Base-by-base conservation (phyloP, 1,140 invertebrate species). In the Oscheius sp. region DNA sequence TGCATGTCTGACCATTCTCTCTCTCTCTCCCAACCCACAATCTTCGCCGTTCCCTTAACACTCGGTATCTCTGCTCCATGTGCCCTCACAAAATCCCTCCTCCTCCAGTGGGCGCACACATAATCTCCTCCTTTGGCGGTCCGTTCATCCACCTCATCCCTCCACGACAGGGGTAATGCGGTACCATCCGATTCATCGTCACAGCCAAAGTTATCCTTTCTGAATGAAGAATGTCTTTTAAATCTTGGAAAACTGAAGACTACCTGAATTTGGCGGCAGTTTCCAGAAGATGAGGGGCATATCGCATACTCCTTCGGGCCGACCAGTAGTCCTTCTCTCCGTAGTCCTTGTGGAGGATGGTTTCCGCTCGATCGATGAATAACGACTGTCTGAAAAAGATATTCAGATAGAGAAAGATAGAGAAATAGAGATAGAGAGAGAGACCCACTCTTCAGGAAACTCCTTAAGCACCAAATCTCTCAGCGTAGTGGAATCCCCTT, bases 341-440 rank as follows among this genome's bases (percentile, higher is more conserved):
- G 87, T 92, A 97, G 36, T 86, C 85, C 83, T 94, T 90, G 85
- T 97, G 94, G 23, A 97, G 86, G 13, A 93, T 88, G 36, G 92
- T 91, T 86, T 97, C 94, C 58, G 92, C 93, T 84, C 91, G 89
- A 77, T 92, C 90, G 78, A 97, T 88, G 86, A 94, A 90, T 29
- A 94, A 86, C 35, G 89, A 88, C 74, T 89, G 90, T 74, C 82
- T 86, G 75, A 69, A 65, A 75, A 61, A 26, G 10, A 29, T 64
- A 0, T 59, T 59, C n/a, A 18, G 26, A n/a, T n/a, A n/a, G n/a
- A n/a, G n/a, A n/a, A n/a, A n/a, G n/a, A n/a, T n/a, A n/a, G n/a
- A n/a, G n/a, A n/a, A n/a, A n/a, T n/a, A n/a, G n/a, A n/a, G n/a
- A n/a, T n/a, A n/a, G n/a, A n/a, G n/a, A n/a, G n/a, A 59, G 18